A percentile compares a stretch with the other conserved stretches of the same genome.
Conservation (phyloP, 2,888 invertebrate species). For the Lithophane socia region DNA sequence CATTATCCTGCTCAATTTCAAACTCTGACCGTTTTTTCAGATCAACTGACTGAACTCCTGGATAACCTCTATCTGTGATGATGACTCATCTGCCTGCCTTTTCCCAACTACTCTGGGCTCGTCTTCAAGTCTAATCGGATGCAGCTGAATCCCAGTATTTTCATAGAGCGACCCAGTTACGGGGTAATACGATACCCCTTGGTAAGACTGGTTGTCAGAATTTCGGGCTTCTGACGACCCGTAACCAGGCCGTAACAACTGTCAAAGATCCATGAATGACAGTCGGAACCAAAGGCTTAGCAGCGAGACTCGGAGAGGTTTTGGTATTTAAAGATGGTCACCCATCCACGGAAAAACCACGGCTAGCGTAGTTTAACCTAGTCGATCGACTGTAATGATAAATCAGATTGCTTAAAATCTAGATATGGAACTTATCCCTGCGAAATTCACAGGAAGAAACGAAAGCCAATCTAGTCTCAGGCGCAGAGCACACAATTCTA, state of each 20-base stretch:
- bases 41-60: not conserved
- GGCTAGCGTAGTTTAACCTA: not conserved
- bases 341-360: not conserved
- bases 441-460: not conserved
- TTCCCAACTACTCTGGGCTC: too few species aligned
- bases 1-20: not conserved
- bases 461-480: slow-evolving; percentile 4
- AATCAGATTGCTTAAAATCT: not conserved
- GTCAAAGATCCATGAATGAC: not conserved
- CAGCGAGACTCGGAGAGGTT: not conserved
- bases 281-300: not conserved
- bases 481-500: slow-evolving; percentile 1
- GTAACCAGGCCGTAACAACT: not conserved
- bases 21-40: not conserved
- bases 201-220: too few species aligned
- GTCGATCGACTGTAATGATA: not conserved
- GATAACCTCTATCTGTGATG: not conserved
- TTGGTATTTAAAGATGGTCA: not conserved
- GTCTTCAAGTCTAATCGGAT: too few species aligned
- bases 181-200: too few species aligned
- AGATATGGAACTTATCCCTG: not conserved
- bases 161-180: too few species aligned
- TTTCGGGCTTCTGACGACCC: too few species aligned
- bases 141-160: too few species aligned
- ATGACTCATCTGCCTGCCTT: too few species aligned